A percentile compares a stretch with the other conserved stretches of the same genome.
Conservation (phyloP, 2,797 vertebrate species). For the Tauraco hartlaubi region DNA sequence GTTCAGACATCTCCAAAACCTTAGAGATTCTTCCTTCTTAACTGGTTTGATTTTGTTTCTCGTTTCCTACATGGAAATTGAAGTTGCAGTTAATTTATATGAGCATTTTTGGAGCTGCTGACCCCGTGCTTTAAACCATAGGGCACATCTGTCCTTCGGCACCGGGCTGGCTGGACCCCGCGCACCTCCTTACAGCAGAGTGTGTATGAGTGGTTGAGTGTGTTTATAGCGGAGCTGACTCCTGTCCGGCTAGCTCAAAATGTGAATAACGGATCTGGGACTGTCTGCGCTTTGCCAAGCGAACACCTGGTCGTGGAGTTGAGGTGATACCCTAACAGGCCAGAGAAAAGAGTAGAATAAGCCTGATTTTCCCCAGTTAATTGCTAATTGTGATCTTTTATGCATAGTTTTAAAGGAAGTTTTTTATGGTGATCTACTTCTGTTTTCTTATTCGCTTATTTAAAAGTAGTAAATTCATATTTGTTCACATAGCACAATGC, state of each 20-base stretch:
- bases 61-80: fast-evolving
- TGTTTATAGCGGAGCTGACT: neutral
- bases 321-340: neutral
- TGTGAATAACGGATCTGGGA: too few relatives aligned
- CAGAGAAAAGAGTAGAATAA: neutral
- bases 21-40: neutral
- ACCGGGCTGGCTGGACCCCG: neutral
- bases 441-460: slow-evolving; percentile 47
- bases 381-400: neutral
- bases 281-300: neutral
- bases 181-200: neutral
- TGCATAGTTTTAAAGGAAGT: neutral
- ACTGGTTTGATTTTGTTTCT: neutral
- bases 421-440: neutral
- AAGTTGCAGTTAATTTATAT: neutral
- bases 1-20: neutral
- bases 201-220: neutral
- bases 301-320: neutral
- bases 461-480: slow-evolving; percentile 26
- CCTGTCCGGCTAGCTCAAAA: neutral
- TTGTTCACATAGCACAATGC: slow-evolving; percentile 11
- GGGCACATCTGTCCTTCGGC: neutral
- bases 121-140: neutral
- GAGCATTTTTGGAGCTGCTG: neutral
- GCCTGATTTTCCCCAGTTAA: neutral